Percentiles rank a stretch among this genome's conserved stretches.
Evolutionary conservation across 2,797 vertebrate species (phyloP).

Genomic region (Anomalospiza imberbis): DNA sequence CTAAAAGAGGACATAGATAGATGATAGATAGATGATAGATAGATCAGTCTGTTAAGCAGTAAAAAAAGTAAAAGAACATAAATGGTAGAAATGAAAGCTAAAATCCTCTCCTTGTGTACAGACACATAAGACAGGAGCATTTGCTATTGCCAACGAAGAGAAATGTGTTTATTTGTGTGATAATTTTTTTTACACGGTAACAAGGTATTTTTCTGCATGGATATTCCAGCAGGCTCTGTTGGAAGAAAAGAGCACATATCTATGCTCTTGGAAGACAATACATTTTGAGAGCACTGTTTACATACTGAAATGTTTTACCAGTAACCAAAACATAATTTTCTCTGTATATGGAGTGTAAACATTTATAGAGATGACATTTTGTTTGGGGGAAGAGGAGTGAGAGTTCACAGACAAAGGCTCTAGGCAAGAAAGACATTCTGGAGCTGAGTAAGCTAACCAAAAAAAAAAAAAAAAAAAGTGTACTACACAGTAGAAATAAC

Average conservation of each 20-base stretch:
- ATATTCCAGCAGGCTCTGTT: background rate
- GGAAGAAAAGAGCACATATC: background rate
- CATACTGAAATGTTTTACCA: background rate
- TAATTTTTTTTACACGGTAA: background rate
- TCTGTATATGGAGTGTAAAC: background rate
- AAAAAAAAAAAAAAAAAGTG: background rate
- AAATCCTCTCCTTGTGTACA: background rate
- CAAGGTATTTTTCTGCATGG: background rate
- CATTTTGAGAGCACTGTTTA: background rate
- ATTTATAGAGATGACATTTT: background rate
- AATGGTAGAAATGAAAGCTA: background rate
- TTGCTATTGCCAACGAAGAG: background rate
- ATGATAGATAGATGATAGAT: background rate
- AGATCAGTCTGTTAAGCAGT: background rate
- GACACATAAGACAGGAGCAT: background rate
- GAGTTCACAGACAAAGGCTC: background rate
- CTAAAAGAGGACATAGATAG: background rate
- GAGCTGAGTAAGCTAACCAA: background rate
- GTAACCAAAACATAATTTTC: background rate
- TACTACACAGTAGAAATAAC: background rate
- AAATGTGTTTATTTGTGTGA: background rate
- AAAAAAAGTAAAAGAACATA: background rate
- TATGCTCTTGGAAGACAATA: background rate
- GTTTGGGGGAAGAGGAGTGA: background rate
- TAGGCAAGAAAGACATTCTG: background rate